Evolutionary conservation across 1,140 invertebrate species (phyloP).

Genomic region (Drosophila sproati): DNA sequence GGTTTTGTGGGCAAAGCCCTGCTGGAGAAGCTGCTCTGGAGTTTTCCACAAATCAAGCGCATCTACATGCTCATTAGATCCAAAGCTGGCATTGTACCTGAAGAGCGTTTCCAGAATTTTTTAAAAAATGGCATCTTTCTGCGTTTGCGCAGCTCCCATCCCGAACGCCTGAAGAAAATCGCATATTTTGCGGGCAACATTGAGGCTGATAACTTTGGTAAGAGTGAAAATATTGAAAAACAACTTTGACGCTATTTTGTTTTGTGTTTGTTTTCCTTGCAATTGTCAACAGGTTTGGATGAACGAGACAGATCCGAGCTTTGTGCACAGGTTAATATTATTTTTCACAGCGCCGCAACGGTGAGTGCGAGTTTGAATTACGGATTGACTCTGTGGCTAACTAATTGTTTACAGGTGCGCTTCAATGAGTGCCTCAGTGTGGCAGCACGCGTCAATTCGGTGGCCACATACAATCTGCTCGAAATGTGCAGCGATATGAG

Average conservation of each 20-base stretch:
- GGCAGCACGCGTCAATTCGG: conserved; percentile 87
- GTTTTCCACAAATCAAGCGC: conserved; percentile 87
- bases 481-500: conserved; percentile 88
- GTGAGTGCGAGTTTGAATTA: conserved; percentile 84
- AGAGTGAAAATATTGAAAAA: conserved; percentile 40
- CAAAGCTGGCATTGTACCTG: conserved; percentile 84
- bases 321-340: conserved; percentile 87
- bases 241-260: conserved; percentile 10
- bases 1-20: conserved; percentile 89
- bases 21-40: conserved; percentile 89
- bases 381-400: background rate
- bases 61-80: conserved; percentile 89
- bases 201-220: conserved; percentile 78
- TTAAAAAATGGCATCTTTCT: conserved; percentile 77
- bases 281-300: conserved; percentile 86
- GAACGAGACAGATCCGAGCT: conserved; percentile 86
- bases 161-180: conserved; percentile 83
- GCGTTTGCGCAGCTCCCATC: conserved; percentile 58
- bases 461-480: conserved; percentile 86
- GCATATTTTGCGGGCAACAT: conserved; percentile 84
- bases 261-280: conserved; percentile 10
- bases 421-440: conserved; percentile 93
- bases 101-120: conserved; percentile 70
- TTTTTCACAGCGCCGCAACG: conserved; percentile 95
- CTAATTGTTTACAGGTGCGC: conserved; percentile 60